A percentile compares a stretch with the other conserved stretches of the same genome.
Evolutionary conservation across 2,888 invertebrate species (phyloP).

Genomic region (Tortrix viridana): DNA sequence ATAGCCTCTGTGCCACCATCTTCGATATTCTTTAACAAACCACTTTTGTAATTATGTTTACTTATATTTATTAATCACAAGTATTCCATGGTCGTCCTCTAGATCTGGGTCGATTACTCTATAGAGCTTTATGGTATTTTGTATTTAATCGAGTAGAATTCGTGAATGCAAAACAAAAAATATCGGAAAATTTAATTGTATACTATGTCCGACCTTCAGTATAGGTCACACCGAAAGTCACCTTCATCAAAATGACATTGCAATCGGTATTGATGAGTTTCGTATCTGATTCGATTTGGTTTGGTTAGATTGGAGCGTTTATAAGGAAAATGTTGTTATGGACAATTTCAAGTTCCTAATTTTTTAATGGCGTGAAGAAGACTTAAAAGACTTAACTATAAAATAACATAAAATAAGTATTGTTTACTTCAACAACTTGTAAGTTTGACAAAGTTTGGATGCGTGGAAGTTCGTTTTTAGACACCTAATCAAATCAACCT

Average conservation of each 20-base stretch:
- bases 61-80: neutral
- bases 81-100: slow-evolving; percentile 4
- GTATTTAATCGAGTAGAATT: neutral
- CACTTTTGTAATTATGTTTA: neutral
- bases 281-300: slow-evolving; percentile 15
- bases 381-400: too few relatives aligned
- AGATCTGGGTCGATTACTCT: slow-evolving; percentile 6
- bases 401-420: too few relatives aligned
- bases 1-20: too few relatives aligned
- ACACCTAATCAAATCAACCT: too few relatives aligned
- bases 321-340: neutral
- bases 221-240: slow-evolving; percentile 51
- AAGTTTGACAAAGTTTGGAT: too few relatives aligned
- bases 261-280: slow-evolving; percentile 15
- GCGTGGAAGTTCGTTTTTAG: too few relatives aligned
- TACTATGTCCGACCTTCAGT: slow-evolving; percentile 54
- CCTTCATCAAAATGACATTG: slow-evolving; percentile 20
- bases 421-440: too few relatives aligned
- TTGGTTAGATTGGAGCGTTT: slow-evolving; percentile 9
- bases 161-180: slow-evolving; percentile 43
- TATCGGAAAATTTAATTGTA: slow-evolving; percentile 61
- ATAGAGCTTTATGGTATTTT: neutral
- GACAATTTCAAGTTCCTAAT: neutral
- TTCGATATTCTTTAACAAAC: too few relatives aligned
- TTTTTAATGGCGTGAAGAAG: too few relatives aligned